Base-by-base conservation (phyloP, 2,797 vertebrate genomes). In the Helicolenus hilgendorfi region DNA sequence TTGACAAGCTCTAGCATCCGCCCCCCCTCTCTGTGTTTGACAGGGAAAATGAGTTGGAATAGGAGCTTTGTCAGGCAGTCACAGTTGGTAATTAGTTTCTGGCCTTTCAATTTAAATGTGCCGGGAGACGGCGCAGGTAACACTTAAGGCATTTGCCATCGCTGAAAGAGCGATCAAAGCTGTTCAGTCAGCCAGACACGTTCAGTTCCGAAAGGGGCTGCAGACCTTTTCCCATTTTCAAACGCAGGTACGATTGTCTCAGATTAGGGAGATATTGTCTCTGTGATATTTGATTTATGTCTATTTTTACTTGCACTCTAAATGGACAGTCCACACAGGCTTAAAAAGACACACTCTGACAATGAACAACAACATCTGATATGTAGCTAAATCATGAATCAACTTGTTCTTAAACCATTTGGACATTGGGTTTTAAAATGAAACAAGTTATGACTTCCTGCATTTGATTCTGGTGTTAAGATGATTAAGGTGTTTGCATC, bases 61-160 rank as follows among this genome's bases (percentile, higher is more conserved):
- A 59, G 77, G 75, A 88, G 88, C 88, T 93, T 92, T 94, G 92
- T 92, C 86, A 86, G 80, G 63, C 76, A 83, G 71, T 79, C 86
- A 55, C 86, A 77, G 82, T 86, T 76, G 77, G 71, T 94, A 92
- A 95, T 95, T 95, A 90, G 88, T 94, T 93, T 95, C 76, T 89
- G 84, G 84, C 87, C 84, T 92, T 93, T 93, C 86, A 84, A 83
- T 84, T 79, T 65, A 69, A 90, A 92, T 86, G 84, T 92, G 82
- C 76, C 85, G 85, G 38, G 55, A 86, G 84, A 84, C 36, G 18
- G 77, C 26, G 7, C 82, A 85, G 88, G 83, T 93, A 85, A 83
- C 13, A 75, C 75, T 85, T 79, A 74, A 83, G 68, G 76, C 77
- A 78, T 92, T 92, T 88, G 68, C 77, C 81, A 53, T 68, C 35